Evolutionary conservation across 2,888 invertebrate genomes (phyloP), one percentile per base, ranked within the genome.

Genomic region (Mellilla xanthometata): DNA sequence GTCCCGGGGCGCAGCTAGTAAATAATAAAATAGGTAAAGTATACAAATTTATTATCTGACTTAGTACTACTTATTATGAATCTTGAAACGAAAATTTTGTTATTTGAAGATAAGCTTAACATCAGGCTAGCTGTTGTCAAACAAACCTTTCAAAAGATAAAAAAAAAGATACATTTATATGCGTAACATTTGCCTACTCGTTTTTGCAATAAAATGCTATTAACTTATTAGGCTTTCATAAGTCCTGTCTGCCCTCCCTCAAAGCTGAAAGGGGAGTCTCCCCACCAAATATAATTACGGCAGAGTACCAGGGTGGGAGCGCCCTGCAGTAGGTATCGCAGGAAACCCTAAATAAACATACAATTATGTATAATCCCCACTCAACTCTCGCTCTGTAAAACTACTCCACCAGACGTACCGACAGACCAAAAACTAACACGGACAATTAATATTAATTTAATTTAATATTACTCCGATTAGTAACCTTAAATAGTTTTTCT

Each of bases 271-370:
- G 52, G 57, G 56, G 52, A 32, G 58, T 49, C 54, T 55, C 54
- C 65, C 66, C 58, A 51, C 50, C 54, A 60, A 57, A 64, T 68
- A 64, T 79, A 81, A 81, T 80, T 80, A 75, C 69, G 67, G 61
- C 61, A 58, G 59, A 59, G 71, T 69, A 80, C 72, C 64, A 76
- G 75, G 79, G 67, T 60, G 52, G 62, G 74, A 75, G 64, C 59
- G 49, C 50, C 54, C 57, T 52, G 58, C 52, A 54, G 63, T 57
- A 67, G 65, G 63, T 52, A 60, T 32, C 36, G 35, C 65, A 72
- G 76, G 76, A 76, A 76, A 68, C 72, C 75, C 77, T 81, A 80
- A 78, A 79, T 75, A 81, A 82, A 82, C 76, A 76, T 66, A 70
- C 71, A 70, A 76, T 73, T 72, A 74, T 69, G 71, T 73, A 68